Base-by-base conservation (phyloP, 2,113 vertebrate genomes). In the Tiliqua scincoides region DNA sequence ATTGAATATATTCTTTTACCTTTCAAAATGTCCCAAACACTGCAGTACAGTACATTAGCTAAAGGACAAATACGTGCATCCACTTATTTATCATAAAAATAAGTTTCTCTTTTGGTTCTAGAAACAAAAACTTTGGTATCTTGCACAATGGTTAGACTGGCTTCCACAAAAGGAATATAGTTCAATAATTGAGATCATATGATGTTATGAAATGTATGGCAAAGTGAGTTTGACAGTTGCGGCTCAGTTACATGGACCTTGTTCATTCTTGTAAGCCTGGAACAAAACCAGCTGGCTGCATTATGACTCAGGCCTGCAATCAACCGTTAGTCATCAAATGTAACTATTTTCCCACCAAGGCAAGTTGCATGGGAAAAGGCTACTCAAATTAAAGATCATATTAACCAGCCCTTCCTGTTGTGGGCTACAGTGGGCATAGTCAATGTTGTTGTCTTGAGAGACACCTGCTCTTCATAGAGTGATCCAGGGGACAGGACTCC, bases 31-130 rank as follows among this genome's bases (percentile, higher is more conserved):
- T 77, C 81, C 23, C 40, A 84, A 86, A 54, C 2, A 2, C n/a
- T 89, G 57, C 79, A 23, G 4, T 70, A 87, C 18, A 37, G 75
- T 71, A 79, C 75, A 35, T 6, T 82, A 94, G 86, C 75, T 88
- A 83, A 81, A 78, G 84, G 89, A 20, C 61, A 92, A 90, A 88
- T 91, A 87, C 85, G 37, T 86, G 82, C 84, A 87, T 93, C 85
- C 82, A 83, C 86, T 88, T 92, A 35, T 86, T 88, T 93, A 89
- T 91, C 90, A 91, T 87, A 0, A 0, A 17, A 91, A 84, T 89
- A 83, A 73, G 91, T 59, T 90, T 14, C 88, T 86, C 90, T 1
- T 0, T 76, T 76, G 87, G 90, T 86, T 0, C 6, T 81, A 86
- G 81, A 12, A 67, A 52, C 40, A 67, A 75, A 72, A 70, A 57